Conservation (phyloP, 1,140 invertebrate genomes). For the Trichonephila clavata region DNA sequence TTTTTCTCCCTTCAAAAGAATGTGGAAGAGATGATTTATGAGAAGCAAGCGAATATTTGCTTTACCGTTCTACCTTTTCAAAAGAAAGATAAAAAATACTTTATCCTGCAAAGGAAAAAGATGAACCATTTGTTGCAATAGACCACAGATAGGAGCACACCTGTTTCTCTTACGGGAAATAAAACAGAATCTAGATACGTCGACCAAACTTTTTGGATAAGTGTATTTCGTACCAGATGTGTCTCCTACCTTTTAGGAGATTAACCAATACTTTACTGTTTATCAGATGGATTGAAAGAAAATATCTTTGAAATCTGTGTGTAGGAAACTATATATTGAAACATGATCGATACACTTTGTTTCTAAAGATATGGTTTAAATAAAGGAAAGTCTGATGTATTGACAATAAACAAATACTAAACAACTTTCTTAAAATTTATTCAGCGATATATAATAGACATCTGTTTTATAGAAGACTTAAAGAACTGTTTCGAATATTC, state of each 20-base stretch:
- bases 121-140: not conserved
- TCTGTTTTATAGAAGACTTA: no score
- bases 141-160: not conserved
- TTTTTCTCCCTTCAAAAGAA: not conserved
- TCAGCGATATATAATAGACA: no score
- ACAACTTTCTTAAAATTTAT: no score
- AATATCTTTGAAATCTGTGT: not conserved
- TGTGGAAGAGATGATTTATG: slow-evolving; percentile 5
- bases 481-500: no score
- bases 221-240: not conserved
- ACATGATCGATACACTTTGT: not conserved
- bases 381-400: no score
- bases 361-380: no score
- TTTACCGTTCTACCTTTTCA: not conserved
- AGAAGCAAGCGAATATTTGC: not conserved
- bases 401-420: no score
- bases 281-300: not conserved
- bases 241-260: slow-evolving; percentile 1
- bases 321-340: not conserved
- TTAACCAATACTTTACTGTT: slow-evolving; percentile 20
- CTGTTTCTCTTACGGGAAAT: not conserved
- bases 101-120: not conserved
- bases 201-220: no score
- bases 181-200: not conserved
- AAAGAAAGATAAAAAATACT: not conserved